Conservation (phyloP, 2,797 vertebrate species). For the Bovichtus diacanthus region DNA sequence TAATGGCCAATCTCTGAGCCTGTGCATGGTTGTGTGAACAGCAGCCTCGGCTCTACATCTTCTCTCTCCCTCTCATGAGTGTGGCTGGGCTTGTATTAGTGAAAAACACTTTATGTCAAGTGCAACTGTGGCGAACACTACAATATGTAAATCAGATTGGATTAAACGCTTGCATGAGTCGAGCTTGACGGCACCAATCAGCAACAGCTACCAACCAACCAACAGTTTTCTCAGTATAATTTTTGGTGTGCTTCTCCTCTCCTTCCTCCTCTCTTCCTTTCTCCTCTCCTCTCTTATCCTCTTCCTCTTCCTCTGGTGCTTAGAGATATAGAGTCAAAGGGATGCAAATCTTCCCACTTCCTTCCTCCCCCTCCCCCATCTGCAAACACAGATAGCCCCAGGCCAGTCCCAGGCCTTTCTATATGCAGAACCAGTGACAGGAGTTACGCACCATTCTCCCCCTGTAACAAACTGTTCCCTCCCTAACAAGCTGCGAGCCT, state of each 20-base stretch:
- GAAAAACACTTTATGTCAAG: conserved; percentile 81
- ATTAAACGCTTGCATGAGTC: conserved; percentile 71
- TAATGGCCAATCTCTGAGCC: conserved; percentile 78
- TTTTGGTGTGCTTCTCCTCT: conserved; percentile 47
- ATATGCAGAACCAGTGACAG: conserved; percentile 84
- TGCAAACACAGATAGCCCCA: conserved; percentile 81
- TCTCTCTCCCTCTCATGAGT: conserved; percentile 56
- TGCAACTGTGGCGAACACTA: conserved; percentile 77
- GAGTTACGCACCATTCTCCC: conserved; percentile 77
- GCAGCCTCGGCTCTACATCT: conserved; percentile 67
- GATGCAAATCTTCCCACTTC: conserved; percentile 83
- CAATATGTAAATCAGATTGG: conserved; percentile 79
- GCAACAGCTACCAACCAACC: conserved; percentile 46
- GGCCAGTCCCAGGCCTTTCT: conserved; percentile 82
- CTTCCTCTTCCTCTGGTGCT: conserved; percentile 71
- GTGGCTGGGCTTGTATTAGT: conserved; percentile 62
- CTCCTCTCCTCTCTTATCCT: background rate
- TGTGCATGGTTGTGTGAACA: conserved; percentile 72
- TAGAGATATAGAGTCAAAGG: conserved; percentile 82
- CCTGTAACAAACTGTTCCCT: conserved; percentile 75
- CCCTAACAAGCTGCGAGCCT: conserved; percentile 77
- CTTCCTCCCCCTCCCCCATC: conserved; percentile 76
- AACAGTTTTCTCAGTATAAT: conserved; percentile 46
- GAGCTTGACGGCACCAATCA: conserved; percentile 53
- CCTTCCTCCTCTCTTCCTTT: conserved; percentile 19